These are phyloP conservation scores for Coryphaenoides rupestris DNA, from an alignment of 2,113 vertebrate genomes.

Conservation along the genomic window DNA sequence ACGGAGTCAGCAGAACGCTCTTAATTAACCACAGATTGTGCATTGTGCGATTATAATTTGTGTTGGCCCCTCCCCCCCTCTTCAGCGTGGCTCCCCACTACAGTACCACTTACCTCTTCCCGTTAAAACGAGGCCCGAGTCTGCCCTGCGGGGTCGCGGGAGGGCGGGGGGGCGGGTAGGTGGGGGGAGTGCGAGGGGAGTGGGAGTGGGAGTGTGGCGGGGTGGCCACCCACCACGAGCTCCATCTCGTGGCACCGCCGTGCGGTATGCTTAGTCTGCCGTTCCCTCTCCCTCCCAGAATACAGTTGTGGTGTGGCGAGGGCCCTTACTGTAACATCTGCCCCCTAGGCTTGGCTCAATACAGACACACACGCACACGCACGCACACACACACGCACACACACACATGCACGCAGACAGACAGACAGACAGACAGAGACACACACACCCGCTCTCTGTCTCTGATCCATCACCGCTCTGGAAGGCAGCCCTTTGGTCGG, in stretches of 20 bases:
- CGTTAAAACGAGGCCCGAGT: slow-evolving; percentile 60
- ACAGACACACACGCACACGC: too few species aligned
- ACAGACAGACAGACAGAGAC: too few species aligned
- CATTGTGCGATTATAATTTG: slow-evolving; percentile 35
- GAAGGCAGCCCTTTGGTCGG: too few species aligned
- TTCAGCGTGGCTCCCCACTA: slow-evolving; percentile 37
- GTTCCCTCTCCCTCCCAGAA: slow-evolving; percentile 40
- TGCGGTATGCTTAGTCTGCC: slow-evolving; percentile 44
- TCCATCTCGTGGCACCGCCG: slow-evolving; percentile 53
- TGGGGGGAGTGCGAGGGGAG: too few species aligned
- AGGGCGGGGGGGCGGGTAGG: too few species aligned
- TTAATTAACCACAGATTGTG: slow-evolving; percentile 26
- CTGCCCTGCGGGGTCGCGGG: slow-evolving; percentile 61
- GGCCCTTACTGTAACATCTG: slow-evolving; percentile 50
- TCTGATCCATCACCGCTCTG: too few species aligned
- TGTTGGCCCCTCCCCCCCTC: slow-evolving; percentile 26
- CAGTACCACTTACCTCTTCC: slow-evolving; percentile 71
- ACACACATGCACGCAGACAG: too few species aligned
- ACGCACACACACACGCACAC: too few species aligned
- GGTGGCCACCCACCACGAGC: slow-evolving; percentile 65
- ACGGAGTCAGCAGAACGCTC: slow-evolving; percentile 44
- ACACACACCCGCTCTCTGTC: too few species aligned
- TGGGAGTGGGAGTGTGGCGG: too few species aligned
- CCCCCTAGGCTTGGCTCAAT: slow-evolving; percentile 22
- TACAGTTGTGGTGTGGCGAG: slow-evolving; percentile 31